Base-by-base conservation (phyloP, 2,113 vertebrate species). In the Gopherus flavomarginatus region DNA sequence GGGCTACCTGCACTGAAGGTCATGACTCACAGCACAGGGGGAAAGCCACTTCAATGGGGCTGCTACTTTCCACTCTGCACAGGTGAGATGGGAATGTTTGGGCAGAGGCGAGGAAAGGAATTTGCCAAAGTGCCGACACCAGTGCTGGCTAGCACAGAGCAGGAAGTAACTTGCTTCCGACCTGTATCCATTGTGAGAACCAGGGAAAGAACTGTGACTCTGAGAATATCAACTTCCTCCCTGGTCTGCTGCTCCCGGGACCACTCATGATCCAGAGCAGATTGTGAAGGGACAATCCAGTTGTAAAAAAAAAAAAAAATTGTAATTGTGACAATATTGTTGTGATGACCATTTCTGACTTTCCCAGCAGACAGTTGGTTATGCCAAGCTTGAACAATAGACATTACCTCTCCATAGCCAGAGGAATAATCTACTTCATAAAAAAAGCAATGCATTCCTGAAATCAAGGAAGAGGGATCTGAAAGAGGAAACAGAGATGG, bases 191-290 rank as follows among this genome's bases (percentile, higher is more conserved):
- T 29, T 1, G 79, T 27, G 57, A 44, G 78, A 31, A 6, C n/a
- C 2, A 0, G 0, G 27, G 31, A 82, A n/a, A 81, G 50, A 85
- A 47, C 65, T 92, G 4, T 81, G 93, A 96, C 49, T 65, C 85
- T 86, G 96, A 83, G 94, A 92, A 88, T n/a, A 94, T 88, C 3
- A 96, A 89, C 94, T 96, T 93, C 86, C 91, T 96, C 96, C 93
- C 95, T 93, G 94, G 93, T 96, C 16, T 96, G 87, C 87, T 80
- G 65, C 35, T 38, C n/a, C 14, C 0, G 79, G 95, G 65, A 97
- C 93, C 84, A 91, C 5, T 57, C 13, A 21, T 44, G 42, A 47
- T 3, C 26, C 42, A 47, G 50, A 81, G 82, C 2, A 1, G 2
- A n/a, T 47, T 78, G 31, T 31, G 75, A 89, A 54, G 29, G 87